A percentile compares a stretch with the other conserved stretches of the same genome.
Conservation (phyloP, 2,113 vertebrate species). For the Strix uralensis region DNA sequence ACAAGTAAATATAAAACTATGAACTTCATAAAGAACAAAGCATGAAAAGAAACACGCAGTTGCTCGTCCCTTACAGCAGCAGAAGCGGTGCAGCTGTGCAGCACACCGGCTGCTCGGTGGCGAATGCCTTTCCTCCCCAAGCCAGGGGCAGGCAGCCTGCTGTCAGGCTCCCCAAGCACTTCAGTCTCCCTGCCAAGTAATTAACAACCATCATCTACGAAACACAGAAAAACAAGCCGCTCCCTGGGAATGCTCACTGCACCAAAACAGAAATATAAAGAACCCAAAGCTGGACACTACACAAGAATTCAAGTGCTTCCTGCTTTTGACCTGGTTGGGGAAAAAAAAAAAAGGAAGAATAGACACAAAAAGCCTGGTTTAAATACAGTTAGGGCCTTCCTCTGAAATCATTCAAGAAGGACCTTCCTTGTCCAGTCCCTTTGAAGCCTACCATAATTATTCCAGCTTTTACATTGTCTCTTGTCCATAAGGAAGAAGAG, state of each 20-base stretch:
- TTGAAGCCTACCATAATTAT: background rate
- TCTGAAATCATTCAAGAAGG: slow-evolving; percentile 27
- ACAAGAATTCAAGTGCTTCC: slow-evolving; percentile 60
- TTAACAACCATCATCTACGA: background rate
- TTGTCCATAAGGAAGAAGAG: background rate
- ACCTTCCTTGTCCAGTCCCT: background rate
- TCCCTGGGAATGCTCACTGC: background rate
- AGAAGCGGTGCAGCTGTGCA: fast-evolving
- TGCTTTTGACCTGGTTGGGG: slow-evolving; percentile 56
- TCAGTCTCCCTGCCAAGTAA: slow-evolving; percentile 5
- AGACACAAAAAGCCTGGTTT: background rate
- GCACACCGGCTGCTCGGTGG: background rate
- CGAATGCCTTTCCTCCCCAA: background rate
- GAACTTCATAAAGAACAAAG: background rate
- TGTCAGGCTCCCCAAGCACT: background rate
- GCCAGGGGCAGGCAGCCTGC: background rate
- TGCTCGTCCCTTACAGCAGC: background rate
- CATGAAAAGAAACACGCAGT: fast-evolving
- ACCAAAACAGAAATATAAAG: slow-evolving; percentile 37
- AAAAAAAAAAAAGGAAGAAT: background rate
- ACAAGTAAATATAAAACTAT: background rate
- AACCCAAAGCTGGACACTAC: slow-evolving; percentile 17
- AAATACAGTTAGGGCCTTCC: slow-evolving; percentile 30
- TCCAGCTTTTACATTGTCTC: background rate
- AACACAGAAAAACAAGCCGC: background rate